Base-by-base conservation (phyloP, 2,113 vertebrate genomes). In the Malurus cyaneus region DNA sequence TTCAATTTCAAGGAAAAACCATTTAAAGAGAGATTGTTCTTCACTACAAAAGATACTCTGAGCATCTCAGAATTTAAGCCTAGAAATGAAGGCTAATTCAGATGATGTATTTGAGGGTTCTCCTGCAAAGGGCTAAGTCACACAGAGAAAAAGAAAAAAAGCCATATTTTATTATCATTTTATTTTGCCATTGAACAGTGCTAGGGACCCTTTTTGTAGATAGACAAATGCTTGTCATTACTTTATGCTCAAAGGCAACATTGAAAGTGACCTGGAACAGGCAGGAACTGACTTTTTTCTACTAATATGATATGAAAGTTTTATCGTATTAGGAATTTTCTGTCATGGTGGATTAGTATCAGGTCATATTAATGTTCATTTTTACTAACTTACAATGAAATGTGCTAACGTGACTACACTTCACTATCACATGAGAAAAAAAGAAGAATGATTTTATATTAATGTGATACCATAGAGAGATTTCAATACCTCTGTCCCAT, bases 291-390 rank as follows among this genome's bases (percentile, higher is more conserved):
- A 95, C 90, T 96, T 97, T 96, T 96, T 92, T 84, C 72, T 96
- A 57, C 89, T 97, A 97, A 97, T 96, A 86, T 52, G 90, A 96
- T 97, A 97, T 97, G 97, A 98, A 98, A 97, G 96, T 97, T 98
- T 97, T 96, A 97, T 98, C 94, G 81, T 95, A 97, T 97, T 97
- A 96, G 97, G 97, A 97, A 97, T 97, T 97, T 98, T 96, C 96
- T 97, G 97, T 98, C 97, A 94, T 69, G 60, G 93, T 85, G 61
- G 86, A 98, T 98, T 97, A 98, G 88, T 91, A 95, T 98, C 96
- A 97, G 82, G 69, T 95, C 91, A 92, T 85, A 96, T 97, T 97
- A 97, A 96, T 1, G 76, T 95, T 97, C 29, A 17, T 87, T 96
- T 96, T 96, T 96, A 93, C 95, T 97, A 97, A 98, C 96, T 88